Percentiles rank a stretch among this genome's conserved stretches.
These are phyloP conservation scores for Eupithecia vulgata DNA, from an alignment of 2,888 invertebrate species.

Conservation along the genomic window DNA sequence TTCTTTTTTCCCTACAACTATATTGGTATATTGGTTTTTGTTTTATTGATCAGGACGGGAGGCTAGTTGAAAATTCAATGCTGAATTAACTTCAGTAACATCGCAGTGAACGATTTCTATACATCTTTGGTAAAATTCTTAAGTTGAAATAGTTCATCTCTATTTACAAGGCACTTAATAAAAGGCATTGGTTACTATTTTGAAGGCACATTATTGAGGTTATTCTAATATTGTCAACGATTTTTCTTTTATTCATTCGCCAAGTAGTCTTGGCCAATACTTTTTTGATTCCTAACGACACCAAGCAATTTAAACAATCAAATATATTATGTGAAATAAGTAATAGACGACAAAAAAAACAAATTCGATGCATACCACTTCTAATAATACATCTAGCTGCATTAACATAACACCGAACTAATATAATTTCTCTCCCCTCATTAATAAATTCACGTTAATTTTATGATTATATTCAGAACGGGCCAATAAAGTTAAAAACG, in stretches of 20 bases:
- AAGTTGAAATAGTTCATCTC: conserved; percentile 32
- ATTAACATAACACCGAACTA: conserved; percentile 15
- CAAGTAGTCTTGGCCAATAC: conserved; percentile 15
- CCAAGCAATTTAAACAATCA: conserved; percentile 31
- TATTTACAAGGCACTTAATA: conserved; percentile 39
- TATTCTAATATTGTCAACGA: conserved; percentile 5
- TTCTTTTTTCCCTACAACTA: conserved; percentile 75
- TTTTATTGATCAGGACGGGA: conserved; percentile 62
- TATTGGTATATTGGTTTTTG: conserved; percentile 63
- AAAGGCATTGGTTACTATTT: conserved; percentile 31
- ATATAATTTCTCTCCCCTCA: conserved; percentile 6
- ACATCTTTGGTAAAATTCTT: conserved; percentile 59
- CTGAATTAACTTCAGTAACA: conserved; percentile 33
- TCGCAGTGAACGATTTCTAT: conserved; percentile 32
- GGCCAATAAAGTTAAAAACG: conserved; percentile 18
- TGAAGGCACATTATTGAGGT: conserved; percentile 36
- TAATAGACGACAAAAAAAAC: conserved; percentile 22
- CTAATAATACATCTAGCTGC: conserved; percentile 16
- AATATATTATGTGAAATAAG: conserved; percentile 27
- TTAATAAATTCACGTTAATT: conserved; percentile 4
- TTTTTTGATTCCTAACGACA: conserved; percentile 18
- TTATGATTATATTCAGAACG: conserved; percentile 23
- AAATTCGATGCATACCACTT: conserved; percentile 27
- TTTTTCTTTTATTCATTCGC: neutral
- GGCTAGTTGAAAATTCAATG: conserved; percentile 37